Evolutionary conservation across 2,888 invertebrate species (phyloP).

Genomic region (Protonemura montana): DNA sequence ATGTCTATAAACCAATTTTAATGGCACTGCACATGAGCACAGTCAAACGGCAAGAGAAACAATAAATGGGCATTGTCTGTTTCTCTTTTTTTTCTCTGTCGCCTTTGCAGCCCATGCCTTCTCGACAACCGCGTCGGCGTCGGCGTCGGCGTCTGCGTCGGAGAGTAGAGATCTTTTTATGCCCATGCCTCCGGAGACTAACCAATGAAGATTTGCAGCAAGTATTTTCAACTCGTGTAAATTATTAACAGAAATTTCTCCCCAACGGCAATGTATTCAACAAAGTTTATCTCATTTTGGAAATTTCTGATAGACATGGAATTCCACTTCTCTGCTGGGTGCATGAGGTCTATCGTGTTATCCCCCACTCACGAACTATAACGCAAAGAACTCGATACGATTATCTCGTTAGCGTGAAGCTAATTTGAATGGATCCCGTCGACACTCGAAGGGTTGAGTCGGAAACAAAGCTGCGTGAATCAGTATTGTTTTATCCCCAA

Average conservation of each 20-base stretch:
- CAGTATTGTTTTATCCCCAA: not conserved
- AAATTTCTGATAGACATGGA: not conserved
- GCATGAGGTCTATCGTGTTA: not conserved
- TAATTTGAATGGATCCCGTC: not conserved
- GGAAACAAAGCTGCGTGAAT: not conserved
- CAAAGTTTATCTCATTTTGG: constrained; percentile 12
- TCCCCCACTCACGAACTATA: not conserved
- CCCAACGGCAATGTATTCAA: constrained; percentile 16
- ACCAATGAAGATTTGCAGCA: constrained; percentile 18
- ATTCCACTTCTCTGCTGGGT: not conserved
- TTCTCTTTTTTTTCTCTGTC: no score
- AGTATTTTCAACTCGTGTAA: not conserved
- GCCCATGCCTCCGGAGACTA: constrained; percentile 2
- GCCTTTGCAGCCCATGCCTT: no score
- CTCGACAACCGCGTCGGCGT: not conserved
- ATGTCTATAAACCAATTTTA: not conserved
- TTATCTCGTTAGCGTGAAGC: not conserved
- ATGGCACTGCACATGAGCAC: not conserved
- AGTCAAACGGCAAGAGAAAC: not conserved
- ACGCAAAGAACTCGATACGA: not conserved
- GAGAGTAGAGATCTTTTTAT: not conserved
- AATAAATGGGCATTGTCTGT: not conserved
- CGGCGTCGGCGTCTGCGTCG: not conserved
- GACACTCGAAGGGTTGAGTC: not conserved
- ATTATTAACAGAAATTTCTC: not conserved